Evolutionary conservation across 2,888 invertebrate species (phyloP).

Genomic region (Nipponacmea schrenckii): DNA sequence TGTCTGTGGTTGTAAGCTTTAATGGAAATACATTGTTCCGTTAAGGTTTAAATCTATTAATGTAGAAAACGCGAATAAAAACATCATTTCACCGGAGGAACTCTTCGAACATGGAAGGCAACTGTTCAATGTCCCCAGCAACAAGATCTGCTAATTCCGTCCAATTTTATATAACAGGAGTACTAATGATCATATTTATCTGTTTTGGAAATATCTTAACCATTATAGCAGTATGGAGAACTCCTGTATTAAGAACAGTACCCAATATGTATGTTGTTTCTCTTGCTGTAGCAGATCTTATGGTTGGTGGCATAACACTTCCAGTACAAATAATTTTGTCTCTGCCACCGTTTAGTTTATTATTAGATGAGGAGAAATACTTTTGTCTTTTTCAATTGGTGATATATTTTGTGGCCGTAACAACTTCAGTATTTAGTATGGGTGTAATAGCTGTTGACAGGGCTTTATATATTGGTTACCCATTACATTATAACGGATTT

Average conservation of each 20-base stretch:
- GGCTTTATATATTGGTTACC: constrained; percentile 7
- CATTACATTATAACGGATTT: neutral
- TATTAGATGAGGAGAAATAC: constrained; percentile 13
- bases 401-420: constrained; percentile 16
- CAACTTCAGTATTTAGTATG: constrained; percentile 20
- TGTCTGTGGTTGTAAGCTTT: too few relatives aligned
- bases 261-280: constrained; percentile 35
- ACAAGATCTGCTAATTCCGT: too few relatives aligned
- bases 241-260: constrained; percentile 25
- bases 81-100: too few relatives aligned
- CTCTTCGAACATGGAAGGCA: too few relatives aligned
- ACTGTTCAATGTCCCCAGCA: too few relatives aligned
- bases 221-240: constrained; percentile 23
- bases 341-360: neutral
- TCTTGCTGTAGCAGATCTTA: constrained; percentile 29
- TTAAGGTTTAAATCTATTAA: too few relatives aligned
- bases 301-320: constrained; percentile 23
- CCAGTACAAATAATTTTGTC: constrained; percentile 16
- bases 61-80: too few relatives aligned
- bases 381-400: constrained; percentile 23
- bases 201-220: constrained; percentile 29
- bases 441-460: constrained; percentile 25
- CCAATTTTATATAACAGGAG: too few relatives aligned
- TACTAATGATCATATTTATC: constrained; percentile 18
- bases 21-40: too few relatives aligned